phyloP scores from a whole-genome alignment of 2,888 invertebrate genomes.

The Balanococcus diminutus region DNA sequence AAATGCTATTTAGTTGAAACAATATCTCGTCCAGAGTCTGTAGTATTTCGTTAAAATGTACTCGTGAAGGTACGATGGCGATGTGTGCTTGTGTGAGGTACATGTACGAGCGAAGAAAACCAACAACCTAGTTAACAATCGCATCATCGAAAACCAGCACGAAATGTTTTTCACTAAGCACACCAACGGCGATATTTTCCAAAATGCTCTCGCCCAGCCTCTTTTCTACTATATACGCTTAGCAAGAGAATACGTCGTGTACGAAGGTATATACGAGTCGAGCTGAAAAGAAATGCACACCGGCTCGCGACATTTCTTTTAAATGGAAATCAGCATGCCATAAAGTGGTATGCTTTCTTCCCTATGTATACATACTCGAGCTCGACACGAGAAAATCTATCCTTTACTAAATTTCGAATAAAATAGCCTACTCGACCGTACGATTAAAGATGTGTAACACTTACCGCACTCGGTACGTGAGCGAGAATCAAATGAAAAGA shows the following conservation, averaged over 20 bases:
- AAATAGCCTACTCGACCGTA: not conserved
- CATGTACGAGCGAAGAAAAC: not conserved
- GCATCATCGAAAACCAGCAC: conserved; percentile 31
- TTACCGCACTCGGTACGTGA: not conserved
- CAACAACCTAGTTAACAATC: conserved; percentile 1
- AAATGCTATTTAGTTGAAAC: not conserved
- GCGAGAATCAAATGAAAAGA: conserved; percentile 2
- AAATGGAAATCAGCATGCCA: conserved; percentile 23
- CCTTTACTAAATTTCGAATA: not conserved
- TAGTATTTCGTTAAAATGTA: not conserved
- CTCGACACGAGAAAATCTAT: conserved; percentile 2
- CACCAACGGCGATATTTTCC: conserved; percentile 18
- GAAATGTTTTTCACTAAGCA: conserved; percentile 18
- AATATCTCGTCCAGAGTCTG: not conserved
- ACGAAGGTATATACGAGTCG: not conserved
- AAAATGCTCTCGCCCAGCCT: not conserved
- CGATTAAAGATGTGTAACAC: conserved; percentile 18
- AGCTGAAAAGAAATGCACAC: not conserved
- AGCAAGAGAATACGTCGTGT: not conserved
- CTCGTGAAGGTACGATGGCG: not conserved
- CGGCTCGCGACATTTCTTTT: conserved; percentile 18
- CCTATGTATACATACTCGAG: not conserved
- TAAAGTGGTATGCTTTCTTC: not conserved
- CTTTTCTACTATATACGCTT: not conserved
- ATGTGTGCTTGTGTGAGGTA: not conserved